Percentiles rank a stretch among this genome's conserved stretches.
These are phyloP conservation scores for Zaprionus inermis DNA, from an alignment of 1,140 invertebrate species.

Conservation along the genomic window DNA sequence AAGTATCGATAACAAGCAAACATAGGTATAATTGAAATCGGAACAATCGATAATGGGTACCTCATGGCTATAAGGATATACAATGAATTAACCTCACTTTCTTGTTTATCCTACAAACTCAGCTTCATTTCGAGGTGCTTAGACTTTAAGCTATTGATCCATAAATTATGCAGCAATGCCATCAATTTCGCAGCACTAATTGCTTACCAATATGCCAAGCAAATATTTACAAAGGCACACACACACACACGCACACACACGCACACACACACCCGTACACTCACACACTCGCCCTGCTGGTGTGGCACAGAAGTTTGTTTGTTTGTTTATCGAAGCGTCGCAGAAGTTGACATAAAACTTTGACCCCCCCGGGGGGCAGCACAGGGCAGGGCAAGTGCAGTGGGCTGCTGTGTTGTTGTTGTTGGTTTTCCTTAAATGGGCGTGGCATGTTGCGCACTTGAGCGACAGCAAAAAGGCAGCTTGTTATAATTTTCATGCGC, in stretches of 20 bases:
- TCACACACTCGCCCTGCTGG: neutral
- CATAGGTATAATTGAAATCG: too few species aligned
- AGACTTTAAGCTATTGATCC: slow-evolving; percentile 14
- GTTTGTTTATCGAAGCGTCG: slow-evolving; percentile 37
- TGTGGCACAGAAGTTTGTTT: slow-evolving; percentile 40
- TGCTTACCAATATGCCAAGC: slow-evolving; percentile 42
- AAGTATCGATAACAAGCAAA: too few species aligned
- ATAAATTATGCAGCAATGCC: slow-evolving; percentile 18
- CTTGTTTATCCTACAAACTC: neutral
- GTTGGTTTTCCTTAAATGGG: slow-evolving; percentile 14
- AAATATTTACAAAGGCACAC: slow-evolving; percentile 30
- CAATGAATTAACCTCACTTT: neutral
- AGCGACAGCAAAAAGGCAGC: slow-evolving; percentile 54
- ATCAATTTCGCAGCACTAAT: slow-evolving; percentile 56
- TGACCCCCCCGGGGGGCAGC: neutral
- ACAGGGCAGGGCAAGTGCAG: neutral
- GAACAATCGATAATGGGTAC: too few species aligned
- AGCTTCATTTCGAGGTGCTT: neutral
- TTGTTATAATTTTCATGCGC: slow-evolving; percentile 78
- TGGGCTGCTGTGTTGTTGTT: neutral
- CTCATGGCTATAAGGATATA: too few species aligned
- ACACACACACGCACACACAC: neutral
- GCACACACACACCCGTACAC: slow-evolving; percentile 1
- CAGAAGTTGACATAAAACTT: slow-evolving; percentile 52
- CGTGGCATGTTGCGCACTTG: slow-evolving; percentile 39